Conservation (phyloP, 2,797 vertebrate species). For the Aratinga solstitialis region DNA sequence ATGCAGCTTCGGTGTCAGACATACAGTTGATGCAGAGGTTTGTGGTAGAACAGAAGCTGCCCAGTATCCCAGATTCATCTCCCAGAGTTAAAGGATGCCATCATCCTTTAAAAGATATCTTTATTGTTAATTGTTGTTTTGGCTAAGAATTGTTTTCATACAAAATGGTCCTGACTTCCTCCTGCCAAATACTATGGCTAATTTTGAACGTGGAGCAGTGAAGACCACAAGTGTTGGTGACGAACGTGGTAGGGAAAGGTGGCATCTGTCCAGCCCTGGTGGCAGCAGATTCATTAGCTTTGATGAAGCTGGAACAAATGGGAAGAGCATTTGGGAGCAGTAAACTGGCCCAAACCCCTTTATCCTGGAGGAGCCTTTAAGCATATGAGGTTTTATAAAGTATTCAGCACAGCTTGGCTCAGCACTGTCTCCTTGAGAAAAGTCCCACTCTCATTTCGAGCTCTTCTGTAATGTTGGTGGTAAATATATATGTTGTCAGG, state of each 20-base stretch:
- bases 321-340: neutral
- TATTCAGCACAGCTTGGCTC: neutral
- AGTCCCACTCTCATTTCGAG: neutral
- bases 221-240: neutral
- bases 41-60: neutral
- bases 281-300: neutral
- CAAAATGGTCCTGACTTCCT: neutral
- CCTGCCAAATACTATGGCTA: neutral
- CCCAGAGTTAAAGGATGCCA: neutral
- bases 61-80: neutral
- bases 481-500: neutral
- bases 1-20: neutral
- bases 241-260: accelerated
- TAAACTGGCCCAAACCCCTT: neutral
- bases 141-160: neutral
- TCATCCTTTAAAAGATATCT: neutral
- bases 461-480: neutral
- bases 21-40: neutral
- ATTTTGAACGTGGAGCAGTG: neutral
- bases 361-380: neutral
- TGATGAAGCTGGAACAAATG: neutral
- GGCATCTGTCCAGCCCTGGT: neutral
- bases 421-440: neutral
- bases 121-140: neutral
- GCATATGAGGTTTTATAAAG: neutral